Conservation (phyloP, 2,797 vertebrate species). For the Pterois miles region DNA sequence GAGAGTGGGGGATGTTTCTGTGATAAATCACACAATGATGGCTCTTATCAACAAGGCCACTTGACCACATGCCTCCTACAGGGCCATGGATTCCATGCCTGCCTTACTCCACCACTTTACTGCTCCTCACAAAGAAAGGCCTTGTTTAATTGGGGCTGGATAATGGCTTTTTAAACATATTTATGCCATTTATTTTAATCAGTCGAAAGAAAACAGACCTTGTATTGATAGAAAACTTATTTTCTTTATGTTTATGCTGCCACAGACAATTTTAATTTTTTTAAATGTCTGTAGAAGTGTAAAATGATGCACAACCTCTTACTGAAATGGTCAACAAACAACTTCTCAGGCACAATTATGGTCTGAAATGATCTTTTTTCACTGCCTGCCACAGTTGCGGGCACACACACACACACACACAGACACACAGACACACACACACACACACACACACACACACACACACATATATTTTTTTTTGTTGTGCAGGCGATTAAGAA, state of each 20-base stretch:
- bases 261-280: background rate
- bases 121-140: constrained; percentile 41
- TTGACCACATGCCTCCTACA: constrained; percentile 71
- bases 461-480: too few relatives aligned
- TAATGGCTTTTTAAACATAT: constrained; percentile 21
- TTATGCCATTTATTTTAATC: background rate
- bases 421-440: too few relatives aligned
- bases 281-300: background rate
- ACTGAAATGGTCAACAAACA: background rate
- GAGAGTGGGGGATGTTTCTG: constrained; percentile 51
- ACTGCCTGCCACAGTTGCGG: too few relatives aligned
- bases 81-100: constrained; percentile 56
- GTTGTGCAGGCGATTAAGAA: too few relatives aligned
- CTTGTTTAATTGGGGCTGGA: constrained; percentile 31
- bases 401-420: too few relatives aligned
- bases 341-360: background rate
- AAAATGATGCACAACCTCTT: background rate
- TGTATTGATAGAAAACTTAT: background rate
- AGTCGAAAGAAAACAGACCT: background rate
- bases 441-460: too few relatives aligned
- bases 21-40: constrained; percentile 69
- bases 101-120: constrained; percentile 33
- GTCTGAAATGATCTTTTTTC: too few relatives aligned
- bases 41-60: constrained; percentile 79
- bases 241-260: background rate